A percentile compares a stretch with the other conserved stretches of the same genome.
Conservation (phyloP, 2,888 invertebrate species). For the Schrankia costaestrigalis region DNA sequence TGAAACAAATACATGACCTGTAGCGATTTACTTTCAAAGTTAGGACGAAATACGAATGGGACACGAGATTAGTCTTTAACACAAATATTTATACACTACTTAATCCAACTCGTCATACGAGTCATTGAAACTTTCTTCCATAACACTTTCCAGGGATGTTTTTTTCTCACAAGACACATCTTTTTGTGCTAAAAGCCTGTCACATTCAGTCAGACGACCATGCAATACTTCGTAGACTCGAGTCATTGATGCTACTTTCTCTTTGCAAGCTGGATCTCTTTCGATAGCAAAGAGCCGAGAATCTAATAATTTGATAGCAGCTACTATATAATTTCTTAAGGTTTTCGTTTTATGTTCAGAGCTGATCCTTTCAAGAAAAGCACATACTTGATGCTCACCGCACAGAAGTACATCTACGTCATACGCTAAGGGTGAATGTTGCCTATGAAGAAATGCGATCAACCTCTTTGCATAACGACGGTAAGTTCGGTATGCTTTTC, state of each 20-base stretch:
- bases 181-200: slow-evolving; percentile 63
- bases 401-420: slow-evolving; percentile 75
- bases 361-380: slow-evolving; percentile 70
- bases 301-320: slow-evolving; percentile 73
- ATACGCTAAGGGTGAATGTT: slow-evolving; percentile 75
- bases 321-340: slow-evolving; percentile 73
- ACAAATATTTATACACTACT: slow-evolving; percentile 6
- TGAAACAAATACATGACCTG: slow-evolving; percentile 7
- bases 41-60: slow-evolving; percentile 23
- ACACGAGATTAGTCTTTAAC: slow-evolving; percentile 6
- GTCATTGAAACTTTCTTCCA: slow-evolving; percentile 64
- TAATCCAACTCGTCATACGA: slow-evolving; percentile 63
- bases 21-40: slow-evolving; percentile 13
- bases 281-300: slow-evolving; percentile 75
- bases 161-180: slow-evolving; percentile 48
- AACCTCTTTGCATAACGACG: slow-evolving; percentile 72
- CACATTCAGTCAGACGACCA: slow-evolving; percentile 68
- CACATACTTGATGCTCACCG: slow-evolving; percentile 72
- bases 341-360: slow-evolving; percentile 75
- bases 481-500: slow-evolving; percentile 74
- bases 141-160: slow-evolving; percentile 55
- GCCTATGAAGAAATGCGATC: slow-evolving; percentile 71
- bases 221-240: slow-evolving; percentile 72
- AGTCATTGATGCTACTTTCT: slow-evolving; percentile 75
- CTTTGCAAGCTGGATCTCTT: slow-evolving; percentile 73